Evolutionary conservation across 2,797 vertebrate genomes (phyloP).

Genomic region (Sebastes vulpes): DNA sequence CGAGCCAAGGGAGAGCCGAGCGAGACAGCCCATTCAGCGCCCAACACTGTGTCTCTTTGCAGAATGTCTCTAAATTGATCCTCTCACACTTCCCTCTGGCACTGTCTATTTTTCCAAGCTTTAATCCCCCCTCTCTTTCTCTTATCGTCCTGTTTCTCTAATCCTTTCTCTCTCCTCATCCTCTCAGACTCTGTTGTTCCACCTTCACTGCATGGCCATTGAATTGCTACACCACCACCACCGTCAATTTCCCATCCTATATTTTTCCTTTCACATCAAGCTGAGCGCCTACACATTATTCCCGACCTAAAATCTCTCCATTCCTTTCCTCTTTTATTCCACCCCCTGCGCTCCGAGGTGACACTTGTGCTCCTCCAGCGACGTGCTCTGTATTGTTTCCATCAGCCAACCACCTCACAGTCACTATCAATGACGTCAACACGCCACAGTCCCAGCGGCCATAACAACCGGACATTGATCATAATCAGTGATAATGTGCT

Average conservation of each 20-base stretch:
- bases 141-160: conserved; percentile 59
- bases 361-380: conserved; percentile 35
- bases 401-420: conserved; percentile 54
- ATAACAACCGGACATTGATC: conserved; percentile 54
- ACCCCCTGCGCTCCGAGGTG: conserved; percentile 27
- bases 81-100: conserved; percentile 67
- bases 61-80: conserved; percentile 69
- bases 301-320: not conserved
- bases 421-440: conserved; percentile 58
- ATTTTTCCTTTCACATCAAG: conserved; percentile 6
- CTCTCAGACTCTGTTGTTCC: conserved; percentile 30
- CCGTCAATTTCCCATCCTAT: conserved; percentile 4
- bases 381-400: conserved; percentile 48
- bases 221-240: not conserved
- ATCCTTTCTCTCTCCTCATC: conserved; percentile 51
- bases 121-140: conserved; percentile 48
- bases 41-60: conserved; percentile 56
- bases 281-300: not conserved
- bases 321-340: not conserved
- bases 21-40: conserved; percentile 48
- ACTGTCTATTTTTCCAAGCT: conserved; percentile 59
- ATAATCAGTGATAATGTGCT: conserved; percentile 24
- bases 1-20: conserved; percentile 45
- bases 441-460: conserved; percentile 28
- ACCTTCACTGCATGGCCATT: conserved; percentile 8